A percentile compares a stretch with the other conserved stretches of the same genome.
Evolutionary conservation across 2,113 vertebrate genomes (phyloP).

Genomic region (rat (Rattus norvegicus)): DNA sequence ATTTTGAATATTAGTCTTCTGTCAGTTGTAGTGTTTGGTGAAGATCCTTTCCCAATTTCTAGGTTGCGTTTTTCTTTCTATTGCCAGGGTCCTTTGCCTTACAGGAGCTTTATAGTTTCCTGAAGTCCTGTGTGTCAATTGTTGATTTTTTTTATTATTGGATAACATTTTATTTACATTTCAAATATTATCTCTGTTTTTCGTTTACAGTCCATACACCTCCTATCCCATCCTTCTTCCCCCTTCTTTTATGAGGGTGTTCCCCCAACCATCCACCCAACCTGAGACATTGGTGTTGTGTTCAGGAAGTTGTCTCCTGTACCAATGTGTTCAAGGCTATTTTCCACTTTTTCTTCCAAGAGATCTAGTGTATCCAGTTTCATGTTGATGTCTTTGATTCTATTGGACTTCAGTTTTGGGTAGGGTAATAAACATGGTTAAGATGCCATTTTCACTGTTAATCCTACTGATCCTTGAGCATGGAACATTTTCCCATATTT

Average conservation of each 20-base stretch:
- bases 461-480: not conserved
- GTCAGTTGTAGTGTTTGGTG: not conserved
- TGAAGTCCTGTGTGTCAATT: not conserved
- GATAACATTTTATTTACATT: no score
- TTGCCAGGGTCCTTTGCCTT: not conserved
- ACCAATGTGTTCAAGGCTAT: no score
- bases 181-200: no score
- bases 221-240: no score
- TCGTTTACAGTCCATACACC: no score
- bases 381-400: not conserved
- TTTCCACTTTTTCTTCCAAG: no score
- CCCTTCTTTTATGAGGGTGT: no score
- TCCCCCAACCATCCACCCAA: not conserved
- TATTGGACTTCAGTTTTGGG: not conserved
- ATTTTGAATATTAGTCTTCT: not conserved
- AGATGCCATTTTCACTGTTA: not conserved
- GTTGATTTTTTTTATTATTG: not conserved
- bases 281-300: not conserved
- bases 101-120: not conserved
- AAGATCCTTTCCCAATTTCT: not conserved
- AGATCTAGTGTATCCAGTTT: not conserved
- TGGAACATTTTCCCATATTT: not conserved
- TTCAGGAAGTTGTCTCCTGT: not conserved
- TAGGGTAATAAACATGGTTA: not conserved
- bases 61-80: not conserved